Evolutionary conservation across 2,888 invertebrate species (phyloP).

Genomic region (Nymphalis urticae): DNA sequence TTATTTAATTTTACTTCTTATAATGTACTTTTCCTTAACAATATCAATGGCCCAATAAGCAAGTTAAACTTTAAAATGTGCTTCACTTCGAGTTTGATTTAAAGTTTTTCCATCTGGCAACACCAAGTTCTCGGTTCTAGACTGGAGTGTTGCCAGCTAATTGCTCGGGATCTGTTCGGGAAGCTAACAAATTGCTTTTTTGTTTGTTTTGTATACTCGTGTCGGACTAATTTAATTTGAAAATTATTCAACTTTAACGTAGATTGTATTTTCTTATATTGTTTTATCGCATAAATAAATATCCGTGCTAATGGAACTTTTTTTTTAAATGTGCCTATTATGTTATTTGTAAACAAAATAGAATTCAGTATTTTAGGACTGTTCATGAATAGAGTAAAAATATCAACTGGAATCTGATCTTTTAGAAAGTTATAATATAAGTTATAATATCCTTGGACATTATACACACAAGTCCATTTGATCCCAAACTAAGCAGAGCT

Average conservation of each 20-base stretch:
- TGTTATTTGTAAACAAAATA: too few species aligned
- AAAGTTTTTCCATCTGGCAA: constrained; percentile 39
- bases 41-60: not conserved
- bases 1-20: too few species aligned
- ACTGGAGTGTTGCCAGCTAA: constrained; percentile 40
- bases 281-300: not conserved
- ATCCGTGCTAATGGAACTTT: too few species aligned
- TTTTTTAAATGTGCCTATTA: too few species aligned
- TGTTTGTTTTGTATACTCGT: constrained; percentile 14
- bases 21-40: too few species aligned
- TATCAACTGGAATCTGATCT: too few species aligned
- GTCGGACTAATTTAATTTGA: constrained; percentile 12
- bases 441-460: too few species aligned
- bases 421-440: too few species aligned
- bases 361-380: too few species aligned
- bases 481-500: too few species aligned
- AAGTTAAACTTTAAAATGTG: constrained; percentile 12
- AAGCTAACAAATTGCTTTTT: constrained; percentile 21
- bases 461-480: too few species aligned
- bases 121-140: constrained; percentile 23
- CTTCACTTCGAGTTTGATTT: constrained; percentile 30
- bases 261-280: not conserved
- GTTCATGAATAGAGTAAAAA: too few species aligned
- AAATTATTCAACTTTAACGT: constrained; percentile 10
- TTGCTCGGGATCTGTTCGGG: constrained; percentile 28